Conservation (phyloP, 2,113 vertebrate species). For the Mellivora capensis region DNA sequence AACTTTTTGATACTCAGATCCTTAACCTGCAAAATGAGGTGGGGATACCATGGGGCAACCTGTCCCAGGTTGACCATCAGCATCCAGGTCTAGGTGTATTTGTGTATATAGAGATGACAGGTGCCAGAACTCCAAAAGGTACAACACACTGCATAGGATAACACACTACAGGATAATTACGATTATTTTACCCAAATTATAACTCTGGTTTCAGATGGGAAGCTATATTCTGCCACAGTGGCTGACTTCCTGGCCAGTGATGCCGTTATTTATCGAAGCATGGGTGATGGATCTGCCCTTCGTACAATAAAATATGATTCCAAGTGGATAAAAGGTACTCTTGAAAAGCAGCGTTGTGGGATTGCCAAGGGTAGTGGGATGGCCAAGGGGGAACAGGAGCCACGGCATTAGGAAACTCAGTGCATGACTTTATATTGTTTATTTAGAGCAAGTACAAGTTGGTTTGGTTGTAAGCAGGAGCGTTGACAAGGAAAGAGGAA, state of each 20-base stretch:
- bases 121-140: background rate
- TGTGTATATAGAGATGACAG: too few species aligned
- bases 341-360: background rate
- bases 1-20: constrained; percentile 8
- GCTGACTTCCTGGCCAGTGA: constrained; percentile 99
- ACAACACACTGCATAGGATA: background rate
- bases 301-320: constrained; percentile 99
- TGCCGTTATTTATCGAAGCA: constrained; percentile 98
- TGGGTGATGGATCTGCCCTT: constrained; percentile 97
- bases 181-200: constrained; percentile 35
- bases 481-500: background rate
- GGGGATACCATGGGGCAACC: background rate
- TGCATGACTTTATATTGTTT: background rate
- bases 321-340: constrained; percentile 99
- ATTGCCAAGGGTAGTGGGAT: background rate
- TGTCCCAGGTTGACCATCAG: background rate
- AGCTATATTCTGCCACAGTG: constrained; percentile 98
- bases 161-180: background rate
- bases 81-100: background rate
- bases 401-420: background rate
- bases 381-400: background rate
- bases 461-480: background rate
- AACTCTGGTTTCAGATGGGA: constrained; percentile 88
- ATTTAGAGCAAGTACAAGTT: background rate
- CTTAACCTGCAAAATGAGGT: constrained; percentile 36